phyloP scores from a whole-genome alignment of 2,113 vertebrate genomes.

The Hystrix brachyura region DNA sequence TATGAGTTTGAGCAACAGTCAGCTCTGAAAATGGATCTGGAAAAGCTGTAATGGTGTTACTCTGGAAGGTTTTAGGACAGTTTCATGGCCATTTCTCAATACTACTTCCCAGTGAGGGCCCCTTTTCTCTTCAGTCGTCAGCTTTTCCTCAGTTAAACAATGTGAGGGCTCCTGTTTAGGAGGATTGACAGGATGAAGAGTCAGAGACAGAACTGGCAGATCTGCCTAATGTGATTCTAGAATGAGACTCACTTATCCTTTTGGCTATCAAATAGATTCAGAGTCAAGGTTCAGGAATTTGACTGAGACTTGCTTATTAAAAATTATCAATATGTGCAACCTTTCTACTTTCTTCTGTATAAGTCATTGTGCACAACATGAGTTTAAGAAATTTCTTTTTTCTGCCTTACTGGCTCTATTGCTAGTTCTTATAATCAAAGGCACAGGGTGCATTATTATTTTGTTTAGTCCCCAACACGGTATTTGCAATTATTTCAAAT shows the following conservation, averaged over 20 bases:
- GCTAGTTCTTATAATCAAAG: conserved; percentile 11
- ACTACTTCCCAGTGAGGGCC: background rate
- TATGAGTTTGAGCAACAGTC: background rate
- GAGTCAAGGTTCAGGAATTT: background rate
- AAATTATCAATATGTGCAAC: background rate
- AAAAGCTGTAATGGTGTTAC: background rate
- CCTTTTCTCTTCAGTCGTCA: background rate
- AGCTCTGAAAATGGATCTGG: background rate
- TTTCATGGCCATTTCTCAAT: background rate
- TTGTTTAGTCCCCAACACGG: background rate
- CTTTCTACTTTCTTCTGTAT: background rate
- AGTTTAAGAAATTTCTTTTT: background rate
- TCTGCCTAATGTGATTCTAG: background rate
- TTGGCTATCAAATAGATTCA: background rate
- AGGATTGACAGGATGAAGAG: background rate
- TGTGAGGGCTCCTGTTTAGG: background rate
- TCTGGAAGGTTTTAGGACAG: background rate
- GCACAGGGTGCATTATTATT: background rate
- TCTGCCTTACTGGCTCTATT: background rate
- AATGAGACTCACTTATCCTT: background rate
- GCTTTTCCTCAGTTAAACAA: background rate
- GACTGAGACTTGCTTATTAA: background rate
- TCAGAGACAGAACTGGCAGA: background rate
- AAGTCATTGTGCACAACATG: background rate
- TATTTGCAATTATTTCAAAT: background rate